A percentile compares a stretch with the other conserved stretches of the same genome.
Evolutionary conservation across 2,797 vertebrate genomes (phyloP).

Genomic region (Spheniscus humboldti): DNA sequence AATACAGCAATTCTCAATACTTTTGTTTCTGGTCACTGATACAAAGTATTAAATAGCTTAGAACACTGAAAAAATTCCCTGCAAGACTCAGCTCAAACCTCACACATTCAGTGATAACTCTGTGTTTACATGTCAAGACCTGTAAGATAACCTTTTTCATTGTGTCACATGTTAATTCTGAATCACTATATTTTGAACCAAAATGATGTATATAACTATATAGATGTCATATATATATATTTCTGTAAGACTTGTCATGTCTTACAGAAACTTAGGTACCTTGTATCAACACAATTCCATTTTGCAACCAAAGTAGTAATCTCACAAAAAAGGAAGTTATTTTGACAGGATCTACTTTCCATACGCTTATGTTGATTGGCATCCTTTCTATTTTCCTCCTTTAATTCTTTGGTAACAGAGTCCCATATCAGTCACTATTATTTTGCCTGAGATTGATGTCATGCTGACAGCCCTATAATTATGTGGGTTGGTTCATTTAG

Average conservation of each 20-base stretch:
- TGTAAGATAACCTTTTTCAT: not conserved
- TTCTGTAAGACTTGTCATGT: not conserved
- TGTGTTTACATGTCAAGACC: not conserved
- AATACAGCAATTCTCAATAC: not conserved
- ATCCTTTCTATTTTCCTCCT: not conserved
- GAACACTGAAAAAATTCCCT: not conserved
- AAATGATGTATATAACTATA: not conserved
- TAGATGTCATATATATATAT: not conserved
- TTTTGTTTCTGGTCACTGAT: not conserved
- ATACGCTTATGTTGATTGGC: not conserved
- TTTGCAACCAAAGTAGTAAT: not conserved
- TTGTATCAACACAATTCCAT: not conserved
- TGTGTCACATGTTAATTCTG: not conserved
- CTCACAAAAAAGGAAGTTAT: constrained; percentile 18
- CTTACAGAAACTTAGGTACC: not conserved
- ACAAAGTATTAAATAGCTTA: not conserved
- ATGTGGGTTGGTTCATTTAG: constrained; percentile 2
- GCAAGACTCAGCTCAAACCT: not conserved
- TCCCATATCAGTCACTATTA: not conserved
- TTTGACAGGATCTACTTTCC: constrained; percentile 12
- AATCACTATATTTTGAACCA: not conserved
- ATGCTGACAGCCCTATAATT: constrained; percentile 11
- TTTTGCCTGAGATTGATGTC: not conserved
- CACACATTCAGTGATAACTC: not conserved
- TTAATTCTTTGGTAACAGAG: constrained; percentile 6